Evolutionary conservation across 2,113 vertebrate species (phyloP).

Genomic region (Ciconia maguari): DNA sequence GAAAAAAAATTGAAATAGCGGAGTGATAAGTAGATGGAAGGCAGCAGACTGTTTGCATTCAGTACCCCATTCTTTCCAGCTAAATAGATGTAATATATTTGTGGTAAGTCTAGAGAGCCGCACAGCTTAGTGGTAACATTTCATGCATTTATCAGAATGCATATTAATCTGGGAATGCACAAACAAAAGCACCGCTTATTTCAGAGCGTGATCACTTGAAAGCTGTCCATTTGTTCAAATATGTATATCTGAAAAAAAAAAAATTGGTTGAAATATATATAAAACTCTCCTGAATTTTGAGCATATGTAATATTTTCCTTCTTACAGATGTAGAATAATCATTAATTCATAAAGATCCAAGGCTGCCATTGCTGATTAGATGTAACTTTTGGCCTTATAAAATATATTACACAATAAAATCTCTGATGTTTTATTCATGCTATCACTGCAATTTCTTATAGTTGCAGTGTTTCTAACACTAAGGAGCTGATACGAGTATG

Average conservation of each 20-base stretch:
- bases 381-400: neutral
- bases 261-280: neutral
- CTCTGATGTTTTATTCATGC: neutral
- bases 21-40: constrained; percentile 68
- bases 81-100: constrained; percentile 3
- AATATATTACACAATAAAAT: neutral
- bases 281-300: neutral
- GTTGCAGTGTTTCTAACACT: neutral
- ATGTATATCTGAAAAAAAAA: neutral
- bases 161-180: neutral
- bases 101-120: neutral
- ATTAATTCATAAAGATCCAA: neutral
- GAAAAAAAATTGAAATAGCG: constrained; percentile 65
- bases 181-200: neutral
- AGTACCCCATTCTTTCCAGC: neutral
- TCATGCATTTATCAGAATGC: neutral
- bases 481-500: neutral
- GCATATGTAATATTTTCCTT: neutral
- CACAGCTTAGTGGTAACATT: neutral
- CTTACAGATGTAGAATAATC: neutral
- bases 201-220: neutral
- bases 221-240: neutral
- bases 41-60: constrained; percentile 56
- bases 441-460: neutral
- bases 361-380: neutral